Conservation (phyloP, 2,113 vertebrate species). For the human (Homo sapiens) region DNA sequence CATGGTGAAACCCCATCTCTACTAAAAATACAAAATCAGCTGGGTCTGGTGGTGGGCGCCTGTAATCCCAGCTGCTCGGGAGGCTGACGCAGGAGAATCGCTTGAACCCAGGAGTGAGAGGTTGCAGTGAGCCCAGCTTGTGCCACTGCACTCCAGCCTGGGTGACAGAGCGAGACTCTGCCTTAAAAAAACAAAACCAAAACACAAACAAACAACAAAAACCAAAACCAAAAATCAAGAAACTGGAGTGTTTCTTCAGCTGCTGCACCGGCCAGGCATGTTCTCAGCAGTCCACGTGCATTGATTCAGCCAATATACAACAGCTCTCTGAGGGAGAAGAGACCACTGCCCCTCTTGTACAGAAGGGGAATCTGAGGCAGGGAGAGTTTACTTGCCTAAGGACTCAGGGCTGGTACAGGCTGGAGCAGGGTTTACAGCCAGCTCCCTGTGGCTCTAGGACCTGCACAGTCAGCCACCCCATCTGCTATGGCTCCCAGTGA, state of each 20-base stretch:
- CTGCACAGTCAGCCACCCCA: rapidly evolving
- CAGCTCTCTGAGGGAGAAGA: rapidly evolving
- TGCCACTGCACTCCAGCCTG: no score
- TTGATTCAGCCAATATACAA: rapidly evolving
- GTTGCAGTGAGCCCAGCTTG: no score
- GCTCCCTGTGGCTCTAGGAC: neutral
- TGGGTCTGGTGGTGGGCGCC: no score
- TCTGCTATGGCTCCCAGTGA: rapidly evolving
- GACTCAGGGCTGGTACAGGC: rapidly evolving
- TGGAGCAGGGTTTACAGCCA: rapidly evolving
- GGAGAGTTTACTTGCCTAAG: neutral
- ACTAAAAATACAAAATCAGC: no score
- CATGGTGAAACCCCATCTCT: no score
- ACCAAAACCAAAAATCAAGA: neutral
- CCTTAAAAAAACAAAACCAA: no score
- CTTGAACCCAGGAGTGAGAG: no score
- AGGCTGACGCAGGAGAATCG: no score
- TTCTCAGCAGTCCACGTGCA: rapidly evolving
- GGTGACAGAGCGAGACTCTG: no score
- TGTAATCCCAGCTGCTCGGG: no score
- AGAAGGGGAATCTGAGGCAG: no score
- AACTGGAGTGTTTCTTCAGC: neutral
- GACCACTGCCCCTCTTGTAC: no score
- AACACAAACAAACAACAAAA: neutral
- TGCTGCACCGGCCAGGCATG: rapidly evolving